A percentile compares a stretch with the other conserved stretches of the same genome.
Evolutionary conservation across 35 echinoderm and acorn worm genomes (phyloP).

Genomic region (Anneissia japonica): DNA sequence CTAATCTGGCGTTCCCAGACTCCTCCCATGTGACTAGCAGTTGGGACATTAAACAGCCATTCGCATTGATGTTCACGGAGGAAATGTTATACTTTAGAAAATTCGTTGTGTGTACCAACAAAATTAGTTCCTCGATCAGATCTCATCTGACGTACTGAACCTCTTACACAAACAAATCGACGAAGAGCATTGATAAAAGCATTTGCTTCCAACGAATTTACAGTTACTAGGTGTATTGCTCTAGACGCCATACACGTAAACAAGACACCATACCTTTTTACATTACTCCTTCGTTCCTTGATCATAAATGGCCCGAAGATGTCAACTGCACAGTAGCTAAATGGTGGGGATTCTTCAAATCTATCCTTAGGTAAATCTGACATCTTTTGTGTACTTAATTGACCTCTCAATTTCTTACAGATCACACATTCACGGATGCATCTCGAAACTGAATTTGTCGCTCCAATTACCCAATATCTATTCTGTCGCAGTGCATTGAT

Average conservation of each 20-base stretch:
- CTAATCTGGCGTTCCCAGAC: conserved; percentile 47
- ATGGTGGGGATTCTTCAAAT: conserved; percentile 2
- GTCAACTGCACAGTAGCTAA: conserved; percentile 7
- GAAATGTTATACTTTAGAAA: too few species aligned
- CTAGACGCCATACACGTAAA: conserved; percentile 21
- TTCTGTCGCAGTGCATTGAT: background rate
- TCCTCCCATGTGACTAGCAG: conserved; percentile 54
- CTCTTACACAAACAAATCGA: too few species aligned
- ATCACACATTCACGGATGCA: too few species aligned
- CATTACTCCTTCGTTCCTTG: background rate
- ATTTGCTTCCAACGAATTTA: background rate
- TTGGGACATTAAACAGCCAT: too few species aligned
- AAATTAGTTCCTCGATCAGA: background rate
- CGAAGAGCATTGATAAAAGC: conserved; percentile 23
- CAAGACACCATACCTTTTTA: conserved; percentile 11
- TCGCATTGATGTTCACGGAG: too few species aligned
- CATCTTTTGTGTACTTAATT: too few species aligned
- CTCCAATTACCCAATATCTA: too few species aligned
- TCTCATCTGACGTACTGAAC: background rate
- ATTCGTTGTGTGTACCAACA: background rate
- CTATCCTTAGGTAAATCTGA: too few species aligned
- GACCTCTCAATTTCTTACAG: too few species aligned
- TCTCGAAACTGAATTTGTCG: too few species aligned
- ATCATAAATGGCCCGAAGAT: conserved; percentile 15
- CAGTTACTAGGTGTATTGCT: conserved; percentile 21